These are phyloP conservation scores for Trisateles emortualis DNA, from an alignment of 2,888 invertebrate species.

Conservation along the genomic window DNA sequence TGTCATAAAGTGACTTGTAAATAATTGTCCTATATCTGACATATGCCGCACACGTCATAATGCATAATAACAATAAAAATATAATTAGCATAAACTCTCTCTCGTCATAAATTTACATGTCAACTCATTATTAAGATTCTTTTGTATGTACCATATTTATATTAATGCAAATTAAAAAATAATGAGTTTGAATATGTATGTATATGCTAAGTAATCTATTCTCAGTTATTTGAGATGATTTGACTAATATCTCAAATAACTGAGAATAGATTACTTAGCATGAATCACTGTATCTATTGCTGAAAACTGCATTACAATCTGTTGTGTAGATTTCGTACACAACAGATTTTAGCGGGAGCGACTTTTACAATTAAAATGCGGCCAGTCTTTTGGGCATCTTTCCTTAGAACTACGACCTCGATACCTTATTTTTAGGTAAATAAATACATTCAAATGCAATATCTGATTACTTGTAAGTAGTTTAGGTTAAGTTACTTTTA, in stretches of 20 bases:
- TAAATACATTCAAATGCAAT: no score
- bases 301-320: no score
- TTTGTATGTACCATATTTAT: slow-evolving; percentile 20
- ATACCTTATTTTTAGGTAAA: no score
- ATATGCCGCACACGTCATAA: neutral
- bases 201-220: slow-evolving; percentile 17
- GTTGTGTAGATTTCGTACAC: no score
- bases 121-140: slow-evolving; percentile 12
- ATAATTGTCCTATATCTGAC: neutral
- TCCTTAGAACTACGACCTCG: no score
- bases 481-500: no score
- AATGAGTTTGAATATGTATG: slow-evolving; percentile 15
- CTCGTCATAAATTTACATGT: slow-evolving; percentile 21
- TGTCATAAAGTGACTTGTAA: no score
- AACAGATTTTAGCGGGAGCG: no score
- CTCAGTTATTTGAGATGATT: neutral
- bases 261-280: slow-evolving; percentile 14
- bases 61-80: slow-evolving; percentile 5
- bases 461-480: no score
- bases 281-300: no score
- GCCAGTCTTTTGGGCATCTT: no score
- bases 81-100: slow-evolving; percentile 15
- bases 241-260: neutral
- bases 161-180: slow-evolving; percentile 13
- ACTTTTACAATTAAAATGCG: no score